phyloP scores from a whole-genome alignment of 2,113 vertebrate species.

The Hylia prasina region DNA sequence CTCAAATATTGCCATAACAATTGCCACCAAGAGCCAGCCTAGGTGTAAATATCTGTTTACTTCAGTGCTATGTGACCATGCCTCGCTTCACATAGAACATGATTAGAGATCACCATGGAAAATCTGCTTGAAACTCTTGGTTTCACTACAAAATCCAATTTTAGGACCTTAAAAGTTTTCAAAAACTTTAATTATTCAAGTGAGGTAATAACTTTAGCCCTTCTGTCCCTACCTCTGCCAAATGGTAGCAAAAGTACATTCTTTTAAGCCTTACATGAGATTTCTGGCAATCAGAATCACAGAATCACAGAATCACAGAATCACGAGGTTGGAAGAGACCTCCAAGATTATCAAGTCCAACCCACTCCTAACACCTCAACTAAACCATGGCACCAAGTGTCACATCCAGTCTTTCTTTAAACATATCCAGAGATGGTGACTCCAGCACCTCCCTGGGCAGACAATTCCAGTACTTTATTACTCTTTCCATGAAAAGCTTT shows the following conservation, averaged over 20 bases:
- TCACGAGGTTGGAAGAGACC: neutral
- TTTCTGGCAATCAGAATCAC: neutral
- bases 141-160: neutral
- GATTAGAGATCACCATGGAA: neutral
- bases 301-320: neutral
- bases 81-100: rapidly evolving
- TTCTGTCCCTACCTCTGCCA: neutral
- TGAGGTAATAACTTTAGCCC: neutral
- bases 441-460: neutral
- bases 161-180: neutral
- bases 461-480: neutral
- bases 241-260: neutral
- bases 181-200: neutral
- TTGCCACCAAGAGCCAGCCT: neutral
- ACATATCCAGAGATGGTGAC: neutral
- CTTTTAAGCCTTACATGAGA: neutral
- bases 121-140: neutral
- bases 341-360: neutral
- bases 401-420: neutral
- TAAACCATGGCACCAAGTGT: neutral
- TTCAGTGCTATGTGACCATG: rapidly evolving
- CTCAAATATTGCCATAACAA: neutral
- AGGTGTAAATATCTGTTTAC: neutral
- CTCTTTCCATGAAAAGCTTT: neutral
- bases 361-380: neutral